A percentile compares a stretch with the other conserved stretches of the same genome.
These are phyloP conservation scores for Charanyca ferruginea DNA, from an alignment of 2,888 invertebrate genomes.

Conservation along the genomic window DNA sequence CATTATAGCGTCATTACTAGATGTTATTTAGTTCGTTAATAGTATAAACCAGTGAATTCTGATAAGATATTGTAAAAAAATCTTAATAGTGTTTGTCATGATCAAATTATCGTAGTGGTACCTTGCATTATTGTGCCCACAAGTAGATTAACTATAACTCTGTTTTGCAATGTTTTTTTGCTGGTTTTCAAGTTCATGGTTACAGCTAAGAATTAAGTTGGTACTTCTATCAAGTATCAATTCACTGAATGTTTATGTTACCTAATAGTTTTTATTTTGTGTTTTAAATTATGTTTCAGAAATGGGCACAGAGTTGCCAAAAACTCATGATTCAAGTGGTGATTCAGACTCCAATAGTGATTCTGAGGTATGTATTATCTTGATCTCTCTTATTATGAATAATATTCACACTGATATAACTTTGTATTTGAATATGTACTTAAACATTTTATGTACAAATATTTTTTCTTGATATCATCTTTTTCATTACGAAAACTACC, in stretches of 20 bases:
- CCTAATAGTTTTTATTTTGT: conserved; percentile 5
- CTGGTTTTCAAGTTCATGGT: conserved; percentile 64
- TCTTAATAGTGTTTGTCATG: neutral
- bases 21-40: conserved; percentile 45
- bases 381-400: neutral
- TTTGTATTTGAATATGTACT: neutral
- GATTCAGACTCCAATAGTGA: conserved; percentile 92
- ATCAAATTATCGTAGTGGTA: neutral
- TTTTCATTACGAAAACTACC: neutral
- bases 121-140: neutral
- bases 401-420: neutral
- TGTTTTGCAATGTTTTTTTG: conserved; percentile 55
- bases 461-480: neutral
- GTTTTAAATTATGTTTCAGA: conserved; percentile 75
- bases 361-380: conserved; percentile 85
- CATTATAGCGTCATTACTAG: conserved; percentile 67
- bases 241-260: neutral
- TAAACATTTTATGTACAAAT: conserved; percentile 9
- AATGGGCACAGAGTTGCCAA: conserved; percentile 90
- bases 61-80: neutral
- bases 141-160: conserved; percentile 11
- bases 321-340: conserved; percentile 89
- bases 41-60: conserved; percentile 5
- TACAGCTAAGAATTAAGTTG: conserved; percentile 18
- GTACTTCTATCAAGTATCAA: conserved; percentile 1